Evolutionary conservation across 2,888 invertebrate species (phyloP), one percentile per base, ranked within the genome.

Genomic region (Cantharis rufa): DNA sequence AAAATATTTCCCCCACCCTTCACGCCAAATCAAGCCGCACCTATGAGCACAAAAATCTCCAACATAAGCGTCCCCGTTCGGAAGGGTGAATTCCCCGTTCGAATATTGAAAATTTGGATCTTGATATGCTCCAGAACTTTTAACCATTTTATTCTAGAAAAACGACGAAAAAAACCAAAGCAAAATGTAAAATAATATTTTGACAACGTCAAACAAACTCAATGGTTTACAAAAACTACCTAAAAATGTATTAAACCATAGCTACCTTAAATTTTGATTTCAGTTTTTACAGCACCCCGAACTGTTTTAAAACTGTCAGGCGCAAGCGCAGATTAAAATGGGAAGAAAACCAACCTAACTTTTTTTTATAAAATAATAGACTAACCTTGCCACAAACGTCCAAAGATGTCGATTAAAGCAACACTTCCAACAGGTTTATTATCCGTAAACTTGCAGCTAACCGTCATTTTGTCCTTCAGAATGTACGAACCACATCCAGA

Each of bases 61-160:
- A 1, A 89, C 87, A 79, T 92, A 93, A 2, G 81, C 86, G 79
- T 93, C 92, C 0, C 91, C 92, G 66, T 92, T 93, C 0, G 87
- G 84, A 73, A 90, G 89, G 11, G 81, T 80, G 81, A 91, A 91
- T 69, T 85, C 84, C 0, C 89, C 90, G 10, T 85, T 82, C 13
- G 78, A 80, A 21, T 74, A 78, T 69, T 69, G 69, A 21, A 82
- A 69, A 71, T 82, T 78, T 24, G 82, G 82, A 76, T 81, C 80
- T 5, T 32, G 3, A 32, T 32, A 32, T 13, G 32, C 13, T n/a
- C 13, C n/a, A 32, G 32, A 13, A 5, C 4, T 32, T 1, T 13
- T 13, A 5, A 13, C 13, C 32, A 32, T 32, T 32, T 32, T 32
- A 32, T 32, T 11, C 4, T 13, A 32, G n/a, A 32, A 32, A 32